phyloP scores from a whole-genome alignment of 2,888 invertebrate genomes.

The Ashinkailepas kermadecensis region DNA sequence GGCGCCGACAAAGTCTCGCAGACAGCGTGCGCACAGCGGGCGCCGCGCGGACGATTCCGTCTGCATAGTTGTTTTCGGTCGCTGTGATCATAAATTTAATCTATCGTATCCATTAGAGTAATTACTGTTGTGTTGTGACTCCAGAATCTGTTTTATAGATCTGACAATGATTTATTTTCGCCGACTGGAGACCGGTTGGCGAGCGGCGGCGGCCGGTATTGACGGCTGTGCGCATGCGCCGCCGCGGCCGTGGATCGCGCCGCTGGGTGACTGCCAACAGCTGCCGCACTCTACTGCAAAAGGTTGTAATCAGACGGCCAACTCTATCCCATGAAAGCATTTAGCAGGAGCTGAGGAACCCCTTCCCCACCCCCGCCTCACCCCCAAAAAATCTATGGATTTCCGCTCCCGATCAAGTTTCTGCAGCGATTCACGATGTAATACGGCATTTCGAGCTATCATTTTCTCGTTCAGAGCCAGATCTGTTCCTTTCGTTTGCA shows the following conservation, averaged over 20 bases:
- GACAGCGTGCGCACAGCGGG: neutral
- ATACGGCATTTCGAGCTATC: too few relatives aligned
- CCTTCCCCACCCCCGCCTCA: too few relatives aligned
- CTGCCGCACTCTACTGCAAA: too few relatives aligned
- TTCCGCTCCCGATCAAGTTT: too few relatives aligned
- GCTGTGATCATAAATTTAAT: constrained; percentile 18
- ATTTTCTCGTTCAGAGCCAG: too few relatives aligned
- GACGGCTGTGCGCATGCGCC: neutral
- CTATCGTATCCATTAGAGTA: constrained; percentile 19
- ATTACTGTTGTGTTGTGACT: constrained; percentile 21
- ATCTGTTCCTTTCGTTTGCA: too few relatives aligned
- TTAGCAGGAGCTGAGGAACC: too few relatives aligned
- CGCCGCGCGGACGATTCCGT: neutral
- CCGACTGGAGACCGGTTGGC: neutral
- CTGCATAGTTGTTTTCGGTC: constrained; percentile 14
- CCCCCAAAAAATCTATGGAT: too few relatives aligned
- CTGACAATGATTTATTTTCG: constrained; percentile 18
- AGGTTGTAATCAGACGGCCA: too few relatives aligned
- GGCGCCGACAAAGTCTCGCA: neutral
- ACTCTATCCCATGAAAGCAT: too few relatives aligned
- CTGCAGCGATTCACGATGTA: too few relatives aligned
- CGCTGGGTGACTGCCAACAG: neutral
- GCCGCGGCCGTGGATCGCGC: too few relatives aligned
- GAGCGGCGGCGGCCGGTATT: neutral
- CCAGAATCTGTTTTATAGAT: constrained; percentile 18